Percentiles rank a stretch among this genome's conserved stretches.
phyloP scores from a whole-genome alignment of 2,797 vertebrate genomes.

The Meriones psammophilus region DNA sequence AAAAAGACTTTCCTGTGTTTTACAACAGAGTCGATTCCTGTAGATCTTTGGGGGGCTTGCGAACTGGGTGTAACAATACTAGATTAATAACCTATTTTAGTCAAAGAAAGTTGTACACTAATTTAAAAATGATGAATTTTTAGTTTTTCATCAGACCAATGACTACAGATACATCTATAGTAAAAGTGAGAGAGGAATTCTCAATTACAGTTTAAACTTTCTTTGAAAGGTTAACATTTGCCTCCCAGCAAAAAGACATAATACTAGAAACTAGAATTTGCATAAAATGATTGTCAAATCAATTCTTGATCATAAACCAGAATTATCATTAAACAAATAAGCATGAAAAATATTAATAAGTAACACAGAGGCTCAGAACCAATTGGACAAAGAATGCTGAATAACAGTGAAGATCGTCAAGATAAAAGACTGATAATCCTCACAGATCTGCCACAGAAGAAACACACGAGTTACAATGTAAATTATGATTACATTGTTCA shows the following conservation, averaged over 20 bases:
- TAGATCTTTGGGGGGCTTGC: too few relatives aligned
- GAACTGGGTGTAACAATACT: not conserved
- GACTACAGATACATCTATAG: not conserved
- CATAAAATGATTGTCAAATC: not conserved
- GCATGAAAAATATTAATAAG: not conserved
- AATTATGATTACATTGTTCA: not conserved
- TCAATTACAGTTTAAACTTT: not conserved
- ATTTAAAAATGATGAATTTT: not conserved
- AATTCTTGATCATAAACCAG: not conserved
- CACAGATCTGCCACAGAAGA: not conserved
- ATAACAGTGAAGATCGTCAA: not conserved
- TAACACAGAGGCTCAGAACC: not conserved
- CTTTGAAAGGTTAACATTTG: not conserved
- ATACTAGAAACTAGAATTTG: not conserved
- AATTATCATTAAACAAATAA: not conserved
- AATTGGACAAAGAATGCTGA: not conserved
- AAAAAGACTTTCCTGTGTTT: too few relatives aligned
- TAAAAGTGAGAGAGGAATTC: not conserved
- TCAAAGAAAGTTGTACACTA: not conserved
- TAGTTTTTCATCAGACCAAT: not conserved
- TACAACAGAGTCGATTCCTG: too few relatives aligned
- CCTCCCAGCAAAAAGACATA: not conserved
- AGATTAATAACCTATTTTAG: not conserved
- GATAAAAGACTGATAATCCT: not conserved
- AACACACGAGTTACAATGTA: slow-evolving; percentile 7